A percentile compares a stretch with the other conserved stretches of the same genome.
These are phyloP conservation scores for Protobothrops flavoviridis DNA, from an alignment of 2,113 vertebrate species.

Conservation along the genomic window DNA sequence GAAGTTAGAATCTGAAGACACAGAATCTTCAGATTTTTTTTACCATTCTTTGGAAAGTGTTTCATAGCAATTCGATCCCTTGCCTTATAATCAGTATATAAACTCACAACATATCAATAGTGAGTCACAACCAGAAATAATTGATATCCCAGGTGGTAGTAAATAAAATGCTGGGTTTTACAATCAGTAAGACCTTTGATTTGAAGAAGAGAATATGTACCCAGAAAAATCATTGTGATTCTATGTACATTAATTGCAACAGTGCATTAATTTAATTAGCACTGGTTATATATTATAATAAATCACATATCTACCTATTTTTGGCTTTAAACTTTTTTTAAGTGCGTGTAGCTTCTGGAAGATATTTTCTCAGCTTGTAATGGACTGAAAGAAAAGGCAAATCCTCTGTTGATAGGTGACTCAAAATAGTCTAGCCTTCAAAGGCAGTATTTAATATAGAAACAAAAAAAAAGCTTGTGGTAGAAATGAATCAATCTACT, in stretches of 20 bases:
- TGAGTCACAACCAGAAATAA: constrained; percentile 63
- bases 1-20: too few species aligned
- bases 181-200: constrained; percentile 32
- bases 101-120: constrained; percentile 52
- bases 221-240: neutral
- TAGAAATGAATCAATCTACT: neutral
- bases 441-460: neutral
- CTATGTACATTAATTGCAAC: neutral
- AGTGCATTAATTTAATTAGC: neutral
- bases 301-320: neutral
- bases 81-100: constrained; percentile 52
- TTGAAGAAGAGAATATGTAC: constrained; percentile 48
- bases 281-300: neutral
- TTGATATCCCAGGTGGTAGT: constrained; percentile 61
- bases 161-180: constrained; percentile 60
- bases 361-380: neutral
- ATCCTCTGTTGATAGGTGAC: neutral
- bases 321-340: neutral
- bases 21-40: constrained; percentile 25
- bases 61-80: constrained; percentile 38
- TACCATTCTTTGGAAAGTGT: constrained; percentile 29
- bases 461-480: neutral
- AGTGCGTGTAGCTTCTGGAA: neutral
- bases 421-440: neutral
- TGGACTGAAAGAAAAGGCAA: neutral